Evolutionary conservation across 1,140 invertebrate species (phyloP), one percentile per base, ranked within the genome.

Genomic region (Brachionus paranguensis): DNA sequence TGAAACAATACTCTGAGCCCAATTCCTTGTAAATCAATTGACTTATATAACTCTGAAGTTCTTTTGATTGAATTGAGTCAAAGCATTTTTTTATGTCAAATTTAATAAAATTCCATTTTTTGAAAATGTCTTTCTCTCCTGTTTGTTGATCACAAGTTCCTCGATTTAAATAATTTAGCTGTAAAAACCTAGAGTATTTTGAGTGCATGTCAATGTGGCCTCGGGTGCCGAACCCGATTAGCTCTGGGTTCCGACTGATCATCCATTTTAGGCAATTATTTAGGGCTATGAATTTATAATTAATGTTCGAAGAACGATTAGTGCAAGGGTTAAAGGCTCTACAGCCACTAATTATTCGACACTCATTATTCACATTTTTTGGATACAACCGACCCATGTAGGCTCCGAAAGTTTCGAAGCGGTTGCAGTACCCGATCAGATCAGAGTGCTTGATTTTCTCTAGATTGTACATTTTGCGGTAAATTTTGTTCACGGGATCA

Each of bases 51-150:
- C 7, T 20, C 10, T 43, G 17, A 4, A 81, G 41, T n/a, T 81
- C 78, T 41, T 68, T 68, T n/a, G 64, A 27, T 12, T 81, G 27
- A 43, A 81, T 81, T n/a, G 78, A 81, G 24, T 81, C 78, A 47
- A 64, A 81, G 45, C 78, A 81, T 68, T 81, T 81, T 7, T 81
- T 68, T 14, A 81, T 43, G 41, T 81, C 78, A 47, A 81, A 81
- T 68, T 81, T 81, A 10, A 81, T 11, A 14, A 81, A 81, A 64
- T 81, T 81, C 78, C 78, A 81, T 81, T 81, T 81, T 68, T 81
- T 81, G 24, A 76, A 76, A 76, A 76, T 5, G 5, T 29, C 24
- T 47, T 50, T 4, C 6, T 50, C 27, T 29, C 50, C 72, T 27
- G 5, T 50, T 29, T 37, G 14, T 27, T 43, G 53, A 81, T 64